Evolutionary conservation across 2,888 invertebrate genomes (phyloP).

Genomic region (Xestia rhomboidea): DNA sequence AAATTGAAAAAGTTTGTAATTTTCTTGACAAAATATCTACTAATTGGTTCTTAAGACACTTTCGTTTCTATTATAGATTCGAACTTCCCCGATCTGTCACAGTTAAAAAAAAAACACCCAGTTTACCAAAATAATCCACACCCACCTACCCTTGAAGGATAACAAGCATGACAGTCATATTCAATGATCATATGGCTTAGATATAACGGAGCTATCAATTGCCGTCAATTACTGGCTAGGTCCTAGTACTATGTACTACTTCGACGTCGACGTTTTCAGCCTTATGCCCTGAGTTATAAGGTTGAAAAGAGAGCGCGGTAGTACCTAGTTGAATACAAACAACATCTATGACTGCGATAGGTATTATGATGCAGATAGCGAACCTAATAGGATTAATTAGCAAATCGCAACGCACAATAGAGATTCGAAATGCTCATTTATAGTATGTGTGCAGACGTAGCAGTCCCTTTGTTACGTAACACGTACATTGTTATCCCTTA

Average conservation of each 20-base stretch:
- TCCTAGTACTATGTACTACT: not conserved
- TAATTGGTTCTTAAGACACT: not conserved
- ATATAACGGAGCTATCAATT: conserved; percentile 31
- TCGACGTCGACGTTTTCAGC: not conserved
- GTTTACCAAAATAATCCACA: not conserved
- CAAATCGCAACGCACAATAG: not conserved
- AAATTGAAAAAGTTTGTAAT: not conserved
- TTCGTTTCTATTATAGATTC: not conserved
- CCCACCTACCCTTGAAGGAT: conserved; percentile 1
- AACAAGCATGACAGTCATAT: conserved; percentile 1
- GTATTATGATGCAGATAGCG: conserved; percentile 6
- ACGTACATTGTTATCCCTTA: not conserved
- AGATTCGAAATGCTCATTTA: not conserved
- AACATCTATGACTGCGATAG: not conserved
- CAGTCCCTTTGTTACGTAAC: not conserved
- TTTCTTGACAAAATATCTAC: not conserved
- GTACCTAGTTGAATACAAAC: conserved; percentile 8
- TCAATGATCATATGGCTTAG: conserved; percentile 14
- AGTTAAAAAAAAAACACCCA: not conserved
- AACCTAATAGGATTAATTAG: not conserved
- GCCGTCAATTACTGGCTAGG: conserved; percentile 9
- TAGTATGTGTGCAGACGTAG: not conserved
- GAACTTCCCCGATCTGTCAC: not conserved
- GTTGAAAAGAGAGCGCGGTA: not conserved
- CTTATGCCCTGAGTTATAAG: not conserved